phyloP scores from a whole-genome alignment of 2,888 invertebrate species.

The Proisotoma minuta region DNA sequence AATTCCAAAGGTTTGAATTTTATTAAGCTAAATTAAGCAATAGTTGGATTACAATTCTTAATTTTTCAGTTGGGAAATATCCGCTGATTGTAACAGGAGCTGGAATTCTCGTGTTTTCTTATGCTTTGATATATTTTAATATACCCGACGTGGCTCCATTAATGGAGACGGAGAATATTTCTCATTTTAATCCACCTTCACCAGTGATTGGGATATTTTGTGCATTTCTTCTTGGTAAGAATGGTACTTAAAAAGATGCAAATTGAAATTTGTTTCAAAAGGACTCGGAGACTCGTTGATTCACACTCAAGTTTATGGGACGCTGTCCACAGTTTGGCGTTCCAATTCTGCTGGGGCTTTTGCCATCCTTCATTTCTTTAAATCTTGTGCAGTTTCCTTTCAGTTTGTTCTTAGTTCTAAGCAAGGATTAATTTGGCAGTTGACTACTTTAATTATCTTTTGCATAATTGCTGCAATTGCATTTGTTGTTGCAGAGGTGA shows the following conservation, averaged over 20 bases:
- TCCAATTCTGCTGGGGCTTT: slow-evolving; percentile 92
- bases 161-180: slow-evolving; percentile 57
- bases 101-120: slow-evolving; percentile 73
- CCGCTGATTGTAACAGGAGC: slow-evolving; percentile 84
- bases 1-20: slow-evolving; percentile 48
- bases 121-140: slow-evolving; percentile 81
- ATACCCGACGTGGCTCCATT: slow-evolving; percentile 78
- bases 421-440: neutral
- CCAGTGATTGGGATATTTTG: slow-evolving; percentile 67
- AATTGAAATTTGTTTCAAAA: slow-evolving; percentile 1
- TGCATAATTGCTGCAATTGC: neutral
- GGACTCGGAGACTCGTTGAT: slow-evolving; percentile 88
- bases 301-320: slow-evolving; percentile 91
- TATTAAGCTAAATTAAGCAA: neutral
- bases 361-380: slow-evolving; percentile 74
- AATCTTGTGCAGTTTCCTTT: slow-evolving; percentile 1
- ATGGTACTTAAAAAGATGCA: neutral
- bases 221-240: slow-evolving; percentile 74
- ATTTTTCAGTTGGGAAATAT: slow-evolving; percentile 58
- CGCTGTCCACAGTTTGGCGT: slow-evolving; percentile 80
- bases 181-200: slow-evolving; percentile 31
- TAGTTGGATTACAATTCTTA: slow-evolving; percentile 2
- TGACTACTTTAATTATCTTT: neutral
- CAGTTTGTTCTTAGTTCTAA: neutral
- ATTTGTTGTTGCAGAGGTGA: neutral